Conservation (phyloP, 1,140 invertebrate genomes). For the Dysdera silvatica region DNA sequence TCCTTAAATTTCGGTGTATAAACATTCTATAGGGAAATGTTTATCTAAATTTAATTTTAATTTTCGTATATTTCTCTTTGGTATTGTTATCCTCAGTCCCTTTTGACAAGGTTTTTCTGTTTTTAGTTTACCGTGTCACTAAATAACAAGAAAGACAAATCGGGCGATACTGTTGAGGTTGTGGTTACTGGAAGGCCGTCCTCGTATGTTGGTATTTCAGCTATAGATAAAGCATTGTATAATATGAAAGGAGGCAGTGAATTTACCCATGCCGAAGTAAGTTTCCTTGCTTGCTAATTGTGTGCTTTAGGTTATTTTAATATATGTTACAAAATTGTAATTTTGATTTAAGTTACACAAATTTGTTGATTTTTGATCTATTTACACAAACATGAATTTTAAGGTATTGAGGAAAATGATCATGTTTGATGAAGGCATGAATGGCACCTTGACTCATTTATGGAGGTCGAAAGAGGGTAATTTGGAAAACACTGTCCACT, state of each 20-base stretch:
- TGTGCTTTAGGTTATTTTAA: neutral
- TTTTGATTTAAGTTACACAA: neutral
- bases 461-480: slow-evolving; percentile 81
- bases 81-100: too few species aligned
- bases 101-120: too few species aligned
- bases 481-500: slow-evolving; percentile 78
- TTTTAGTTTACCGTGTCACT: slow-evolving; percentile 67
- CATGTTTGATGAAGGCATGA: slow-evolving; percentile 43
- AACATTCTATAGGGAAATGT: too few species aligned
- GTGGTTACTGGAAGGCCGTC: slow-evolving; percentile 85
- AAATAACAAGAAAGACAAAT: slow-evolving; percentile 86
- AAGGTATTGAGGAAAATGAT: slow-evolving; percentile 35
- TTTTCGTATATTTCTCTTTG: too few species aligned
- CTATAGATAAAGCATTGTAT: slow-evolving; percentile 77
- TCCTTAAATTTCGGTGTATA: too few species aligned
- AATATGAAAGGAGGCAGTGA: slow-evolving; percentile 89
- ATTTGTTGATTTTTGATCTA: neutral
- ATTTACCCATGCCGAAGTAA: slow-evolving; percentile 70
- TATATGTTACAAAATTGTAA: neutral
- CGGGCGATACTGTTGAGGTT: slow-evolving; percentile 81
- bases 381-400: neutral
- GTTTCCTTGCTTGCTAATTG: neutral
- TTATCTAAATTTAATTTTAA: too few species aligned
- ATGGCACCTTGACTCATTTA: slow-evolving; percentile 52
- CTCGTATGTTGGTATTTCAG: slow-evolving; percentile 81